Percentiles rank a stretch among this genome's conserved stretches.
These are phyloP conservation scores for Pachycephala philippinensis DNA, from an alignment of 2,113 vertebrate species.

Conservation along the genomic window DNA sequence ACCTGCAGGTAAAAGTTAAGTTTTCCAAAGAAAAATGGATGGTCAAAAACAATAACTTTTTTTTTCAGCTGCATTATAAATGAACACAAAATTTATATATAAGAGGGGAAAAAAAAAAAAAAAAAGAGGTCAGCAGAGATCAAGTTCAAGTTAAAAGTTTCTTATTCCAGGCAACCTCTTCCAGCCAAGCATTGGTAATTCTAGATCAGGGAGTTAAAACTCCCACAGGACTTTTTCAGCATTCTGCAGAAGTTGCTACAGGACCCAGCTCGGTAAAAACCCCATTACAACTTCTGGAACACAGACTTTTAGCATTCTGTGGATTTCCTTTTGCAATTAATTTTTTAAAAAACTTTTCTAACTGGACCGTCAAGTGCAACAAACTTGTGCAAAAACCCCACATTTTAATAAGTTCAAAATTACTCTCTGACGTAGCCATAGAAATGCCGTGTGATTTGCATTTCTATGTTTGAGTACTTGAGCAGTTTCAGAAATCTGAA, in stretches of 20 bases:
- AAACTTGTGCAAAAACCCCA: not conserved
- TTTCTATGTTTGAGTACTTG: not conserved
- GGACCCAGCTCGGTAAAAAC: not conserved
- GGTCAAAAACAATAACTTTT: fast-evolving
- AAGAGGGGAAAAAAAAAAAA: not conserved
- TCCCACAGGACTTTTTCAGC: not conserved
- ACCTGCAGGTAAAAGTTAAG: not conserved
- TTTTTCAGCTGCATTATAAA: not conserved
- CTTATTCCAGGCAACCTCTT: not conserved
- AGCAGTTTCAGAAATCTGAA: not conserved
- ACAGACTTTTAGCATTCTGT: not conserved
- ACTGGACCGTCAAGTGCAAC: not conserved
- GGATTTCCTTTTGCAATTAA: not conserved
- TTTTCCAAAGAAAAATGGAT: not conserved
- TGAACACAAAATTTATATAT: not conserved
- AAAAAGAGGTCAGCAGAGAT: not conserved
- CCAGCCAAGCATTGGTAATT: not conserved
- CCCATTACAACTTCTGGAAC: not conserved
- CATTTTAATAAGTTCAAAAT: not conserved
- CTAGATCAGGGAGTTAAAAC: not conserved
- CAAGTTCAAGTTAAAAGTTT: not conserved
- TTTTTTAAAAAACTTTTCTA: not conserved
- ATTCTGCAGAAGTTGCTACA: not conserved
- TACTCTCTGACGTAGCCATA: not conserved
- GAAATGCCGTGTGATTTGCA: not conserved